These are phyloP conservation scores for Lepus europaeus DNA, from an alignment of 2,113 vertebrate genomes.

Conservation along the genomic window DNA sequence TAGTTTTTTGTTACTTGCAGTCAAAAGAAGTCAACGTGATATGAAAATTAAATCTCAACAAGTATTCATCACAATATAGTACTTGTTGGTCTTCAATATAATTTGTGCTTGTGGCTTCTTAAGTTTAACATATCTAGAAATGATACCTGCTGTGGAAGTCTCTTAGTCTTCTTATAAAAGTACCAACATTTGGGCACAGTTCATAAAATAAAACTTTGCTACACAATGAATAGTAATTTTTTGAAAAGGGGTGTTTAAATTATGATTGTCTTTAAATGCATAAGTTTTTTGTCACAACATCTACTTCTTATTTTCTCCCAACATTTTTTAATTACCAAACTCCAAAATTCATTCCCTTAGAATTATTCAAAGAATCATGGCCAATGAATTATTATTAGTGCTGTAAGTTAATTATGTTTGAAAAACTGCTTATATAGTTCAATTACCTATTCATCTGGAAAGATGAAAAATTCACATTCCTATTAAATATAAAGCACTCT, in stretches of 20 bases:
- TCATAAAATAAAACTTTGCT: neutral
- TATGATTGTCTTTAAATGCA: neutral
- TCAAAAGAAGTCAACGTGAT: neutral
- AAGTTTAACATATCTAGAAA: neutral
- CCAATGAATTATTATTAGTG: neutral
- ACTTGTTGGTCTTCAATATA: neutral
- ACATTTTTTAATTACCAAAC: neutral
- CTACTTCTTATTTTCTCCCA: neutral
- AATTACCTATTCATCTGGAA: neutral
- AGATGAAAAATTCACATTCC: neutral
- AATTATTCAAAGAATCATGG: neutral
- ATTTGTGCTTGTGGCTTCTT: neutral
- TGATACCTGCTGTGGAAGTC: neutral
- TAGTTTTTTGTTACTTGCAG: neutral
- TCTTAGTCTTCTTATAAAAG: neutral
- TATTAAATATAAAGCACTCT: neutral
- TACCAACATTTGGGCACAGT: neutral
- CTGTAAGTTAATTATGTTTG: neutral
- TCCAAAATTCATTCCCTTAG: neutral
- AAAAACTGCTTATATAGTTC: neutral
- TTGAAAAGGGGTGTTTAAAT: neutral
- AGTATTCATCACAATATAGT: neutral
- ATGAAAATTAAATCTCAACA: neutral
- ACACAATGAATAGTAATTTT: neutral
- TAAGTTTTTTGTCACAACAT: neutral